Conservation (phyloP, 2,113 vertebrate species). For the Oryctolagus cuniculus region mOryCun1.1 NC_091435.1:110872501-110873000, state of each 20-base stretch:
- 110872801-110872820: conserved; percentile 43
- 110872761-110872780: conserved; percentile 43
- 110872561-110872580: conserved; percentile 31
- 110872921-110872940: not conserved
- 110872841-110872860: conserved; percentile 54
- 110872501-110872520: conserved; percentile 54
- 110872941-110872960: conserved; percentile 54
- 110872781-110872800: conserved; percentile 25
- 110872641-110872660: conserved; percentile 31
- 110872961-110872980: not conserved
- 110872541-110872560: conserved; percentile 51
- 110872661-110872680: conserved; percentile 58
- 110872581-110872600: conserved; percentile 20
- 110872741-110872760: conserved; percentile 59
- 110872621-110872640: not conserved
- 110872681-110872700: not conserved
- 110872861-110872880: not conserved
- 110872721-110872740: conserved; percentile 18
- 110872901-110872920: not conserved
- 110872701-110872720: conserved; percentile 45
- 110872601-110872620: conserved; percentile 26
- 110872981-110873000: conserved; percentile 44
- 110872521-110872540: conserved; percentile 37
- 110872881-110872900: conserved; percentile 6
- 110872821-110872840: not conserved